A percentile compares a stretch with the other conserved stretches of the same genome.
phyloP scores from a whole-genome alignment of 1,140 invertebrate genomes.

The Cydia fagiglandana region DNA sequence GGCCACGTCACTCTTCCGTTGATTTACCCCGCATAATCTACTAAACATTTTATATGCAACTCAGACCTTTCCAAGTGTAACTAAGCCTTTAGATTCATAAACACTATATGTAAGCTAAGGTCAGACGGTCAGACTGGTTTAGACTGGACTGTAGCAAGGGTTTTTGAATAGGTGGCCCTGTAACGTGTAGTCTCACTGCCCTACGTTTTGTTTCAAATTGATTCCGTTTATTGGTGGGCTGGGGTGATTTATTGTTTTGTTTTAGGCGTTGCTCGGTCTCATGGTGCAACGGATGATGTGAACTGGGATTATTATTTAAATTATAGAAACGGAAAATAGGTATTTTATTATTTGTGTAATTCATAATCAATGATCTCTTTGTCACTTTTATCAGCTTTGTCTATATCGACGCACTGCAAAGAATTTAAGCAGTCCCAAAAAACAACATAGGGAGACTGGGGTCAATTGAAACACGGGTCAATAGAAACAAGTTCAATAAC shows the following conservation, averaged over 20 bases:
- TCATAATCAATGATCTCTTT: too few relatives aligned
- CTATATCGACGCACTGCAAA: too few relatives aligned
- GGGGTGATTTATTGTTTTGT: constrained; percentile 12
- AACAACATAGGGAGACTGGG: too few relatives aligned
- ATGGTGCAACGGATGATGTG: not conserved
- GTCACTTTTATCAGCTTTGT: too few relatives aligned
- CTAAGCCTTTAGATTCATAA: not conserved
- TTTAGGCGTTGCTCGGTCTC: not conserved
- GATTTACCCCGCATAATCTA: constrained; percentile 7
- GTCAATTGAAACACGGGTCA: too few relatives aligned
- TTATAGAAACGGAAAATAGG: too few relatives aligned
- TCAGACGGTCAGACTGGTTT: too few relatives aligned
- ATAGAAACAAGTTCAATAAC: too few relatives aligned
- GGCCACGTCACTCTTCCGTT: constrained; percentile 2
- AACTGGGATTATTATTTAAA: not conserved
- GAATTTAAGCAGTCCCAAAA: too few relatives aligned
- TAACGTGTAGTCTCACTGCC: constrained; percentile 3
- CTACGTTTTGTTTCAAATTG: constrained; percentile 9
- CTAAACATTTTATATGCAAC: not conserved
- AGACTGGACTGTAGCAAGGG: not conserved
- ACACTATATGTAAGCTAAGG: not conserved
- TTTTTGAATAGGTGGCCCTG: not conserved
- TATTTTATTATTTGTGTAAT: too few relatives aligned
- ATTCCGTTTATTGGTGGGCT: constrained; percentile 6
- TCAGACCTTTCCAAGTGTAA: not conserved